phyloP scores from a whole-genome alignment of 2,888 invertebrate species.

The Cephalotes varians region DNA sequence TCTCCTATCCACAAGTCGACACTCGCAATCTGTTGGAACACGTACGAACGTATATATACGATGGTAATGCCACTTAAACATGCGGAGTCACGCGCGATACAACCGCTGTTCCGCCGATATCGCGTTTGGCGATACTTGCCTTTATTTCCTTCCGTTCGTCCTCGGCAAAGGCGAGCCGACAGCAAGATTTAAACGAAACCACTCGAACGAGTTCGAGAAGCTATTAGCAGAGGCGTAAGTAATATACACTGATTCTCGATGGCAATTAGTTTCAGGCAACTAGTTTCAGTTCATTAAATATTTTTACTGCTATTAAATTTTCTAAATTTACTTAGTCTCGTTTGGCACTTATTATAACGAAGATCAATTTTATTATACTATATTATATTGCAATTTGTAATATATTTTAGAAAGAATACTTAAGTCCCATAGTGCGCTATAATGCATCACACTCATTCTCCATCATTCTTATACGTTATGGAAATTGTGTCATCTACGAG shows the following conservation, averaged over 20 bases:
- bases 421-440: neutral
- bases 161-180: constrained; percentile 8
- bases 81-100: constrained; percentile 79
- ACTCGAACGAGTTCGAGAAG: neutral
- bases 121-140: constrained; percentile 53
- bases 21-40: constrained; percentile 53
- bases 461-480: constrained; percentile 9
- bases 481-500: constrained; percentile 20
- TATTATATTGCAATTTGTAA: neutral
- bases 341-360: neutral
- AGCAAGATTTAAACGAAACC: constrained; percentile 28
- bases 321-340: neutral
- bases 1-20: constrained; percentile 47
- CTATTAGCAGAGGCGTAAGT: constrained; percentile 26
- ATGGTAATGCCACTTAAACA: constrained; percentile 71
- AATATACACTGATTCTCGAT: neutral
- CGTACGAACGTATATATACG: constrained; percentile 46
- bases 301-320: neutral
- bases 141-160: constrained; percentile 50
- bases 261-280: no score
- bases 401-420: neutral
- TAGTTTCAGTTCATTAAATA: neutral
- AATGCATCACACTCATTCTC: constrained; percentile 20
- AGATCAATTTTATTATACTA: neutral
- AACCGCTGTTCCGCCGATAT: constrained; percentile 71